Evolutionary conservation across 2,113 vertebrate genomes (phyloP).

Genomic region (Chlamydotis undulata): DNA sequence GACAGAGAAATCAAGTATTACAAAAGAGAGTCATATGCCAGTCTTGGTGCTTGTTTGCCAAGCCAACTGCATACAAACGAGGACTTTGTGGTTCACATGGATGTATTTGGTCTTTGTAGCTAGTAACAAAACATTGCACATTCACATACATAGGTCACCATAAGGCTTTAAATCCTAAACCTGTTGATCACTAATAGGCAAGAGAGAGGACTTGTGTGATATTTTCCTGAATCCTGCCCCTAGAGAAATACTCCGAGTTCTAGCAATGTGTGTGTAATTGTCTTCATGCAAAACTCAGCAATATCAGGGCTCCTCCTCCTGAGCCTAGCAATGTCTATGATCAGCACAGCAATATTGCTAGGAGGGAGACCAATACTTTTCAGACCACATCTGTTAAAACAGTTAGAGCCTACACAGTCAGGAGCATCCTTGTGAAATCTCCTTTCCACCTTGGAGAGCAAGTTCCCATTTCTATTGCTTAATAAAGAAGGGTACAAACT

Average conservation of each 20-base stretch:
- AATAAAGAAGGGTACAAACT: neutral
- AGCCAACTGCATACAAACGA: neutral
- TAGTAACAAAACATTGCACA: neutral
- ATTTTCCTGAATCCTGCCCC: neutral
- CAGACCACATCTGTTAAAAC: neutral
- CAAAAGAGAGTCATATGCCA: neutral
- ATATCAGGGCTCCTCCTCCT: neutral
- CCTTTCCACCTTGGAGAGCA: neutral
- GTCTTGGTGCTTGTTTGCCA: neutral
- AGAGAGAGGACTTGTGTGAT: neutral
- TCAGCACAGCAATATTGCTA: neutral
- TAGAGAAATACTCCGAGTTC: neutral
- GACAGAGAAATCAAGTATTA: neutral
- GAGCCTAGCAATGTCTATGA: neutral
- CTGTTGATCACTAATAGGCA: neutral
- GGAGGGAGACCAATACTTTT: neutral
- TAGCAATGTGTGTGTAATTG: rapidly evolving
- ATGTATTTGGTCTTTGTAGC: neutral
- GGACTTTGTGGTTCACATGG: neutral
- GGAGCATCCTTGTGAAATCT: neutral
- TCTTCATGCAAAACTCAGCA: neutral
- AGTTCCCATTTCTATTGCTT: neutral
- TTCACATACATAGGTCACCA: neutral
- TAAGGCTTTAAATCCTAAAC: neutral
- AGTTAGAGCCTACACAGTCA: neutral